A percentile compares a stretch with the other conserved stretches of the same genome.
phyloP scores from a whole-genome alignment of 2,888 invertebrate species.

The Hyposoter dolosus region DNA sequence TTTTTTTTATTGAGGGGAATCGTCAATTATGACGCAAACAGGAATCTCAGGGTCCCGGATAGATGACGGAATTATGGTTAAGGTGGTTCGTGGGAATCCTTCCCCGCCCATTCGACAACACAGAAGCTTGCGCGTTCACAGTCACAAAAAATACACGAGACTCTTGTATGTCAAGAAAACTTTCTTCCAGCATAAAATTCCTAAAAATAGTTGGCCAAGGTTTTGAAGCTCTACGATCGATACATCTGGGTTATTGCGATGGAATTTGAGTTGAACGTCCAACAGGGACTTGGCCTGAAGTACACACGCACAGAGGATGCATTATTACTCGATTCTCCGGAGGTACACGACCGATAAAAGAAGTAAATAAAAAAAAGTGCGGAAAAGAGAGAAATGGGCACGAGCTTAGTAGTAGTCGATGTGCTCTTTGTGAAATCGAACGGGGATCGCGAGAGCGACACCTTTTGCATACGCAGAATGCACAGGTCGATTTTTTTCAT shows the following conservation, averaged over 20 bases:
- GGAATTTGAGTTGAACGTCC: slow-evolving; percentile 55
- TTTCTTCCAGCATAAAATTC: no score
- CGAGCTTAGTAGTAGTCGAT: slow-evolving; percentile 20
- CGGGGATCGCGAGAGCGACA: slow-evolving; percentile 38
- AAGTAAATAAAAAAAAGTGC: slow-evolving; percentile 14
- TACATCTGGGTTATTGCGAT: slow-evolving; percentile 37
- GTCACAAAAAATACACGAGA: no score
- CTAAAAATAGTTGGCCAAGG: background rate
- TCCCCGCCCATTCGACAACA: background rate
- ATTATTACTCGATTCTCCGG: slow-evolving; percentile 45
- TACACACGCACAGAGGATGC: slow-evolving; percentile 49
- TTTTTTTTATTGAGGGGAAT: background rate
- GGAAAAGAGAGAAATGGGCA: slow-evolving; percentile 12
- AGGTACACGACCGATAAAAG: slow-evolving; percentile 56
- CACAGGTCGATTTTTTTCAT: slow-evolving; percentile 39
- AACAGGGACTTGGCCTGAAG: slow-evolving; percentile 24
- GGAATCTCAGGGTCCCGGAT: background rate
- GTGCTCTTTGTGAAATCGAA: slow-evolving; percentile 59
- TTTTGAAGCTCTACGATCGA: background rate
- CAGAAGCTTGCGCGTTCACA: no score
- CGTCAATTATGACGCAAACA: background rate
- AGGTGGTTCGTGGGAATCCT: background rate
- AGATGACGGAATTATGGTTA: background rate
- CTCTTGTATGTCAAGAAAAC: no score
- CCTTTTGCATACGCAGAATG: slow-evolving; percentile 44